These are phyloP conservation scores for Silurus lanzhouensis DNA, from an alignment of 2,797 vertebrate genomes.

Conservation along the genomic window DNA sequence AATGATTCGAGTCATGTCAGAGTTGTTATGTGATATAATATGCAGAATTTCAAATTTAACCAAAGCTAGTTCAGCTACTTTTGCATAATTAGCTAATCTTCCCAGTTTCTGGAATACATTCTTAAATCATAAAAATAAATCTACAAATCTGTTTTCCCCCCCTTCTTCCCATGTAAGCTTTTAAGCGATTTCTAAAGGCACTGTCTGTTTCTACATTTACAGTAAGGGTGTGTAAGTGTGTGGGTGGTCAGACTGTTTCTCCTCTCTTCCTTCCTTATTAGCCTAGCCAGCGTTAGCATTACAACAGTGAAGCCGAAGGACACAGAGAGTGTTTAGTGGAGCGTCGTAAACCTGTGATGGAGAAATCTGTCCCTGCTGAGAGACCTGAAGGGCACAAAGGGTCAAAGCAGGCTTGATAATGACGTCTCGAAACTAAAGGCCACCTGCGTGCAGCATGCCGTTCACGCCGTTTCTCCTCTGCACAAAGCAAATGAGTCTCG, in stretches of 20 bases:
- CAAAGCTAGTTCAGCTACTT: background rate
- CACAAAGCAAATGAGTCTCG: slow-evolving; percentile 57
- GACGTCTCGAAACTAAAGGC: slow-evolving; percentile 27
- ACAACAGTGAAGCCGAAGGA: slow-evolving; percentile 33
- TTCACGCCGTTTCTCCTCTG: slow-evolving; percentile 46
- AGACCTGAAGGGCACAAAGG: slow-evolving; percentile 39
- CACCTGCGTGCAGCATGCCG: slow-evolving; percentile 56
- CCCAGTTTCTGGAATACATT: background rate
- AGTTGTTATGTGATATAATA: background rate
- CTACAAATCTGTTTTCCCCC: background rate
- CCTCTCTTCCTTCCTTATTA: slow-evolving; percentile 45
- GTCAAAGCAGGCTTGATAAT: slow-evolving; percentile 18
- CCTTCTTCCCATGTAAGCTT: slow-evolving; percentile 12
- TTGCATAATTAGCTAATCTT: background rate
- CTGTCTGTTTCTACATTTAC: background rate
- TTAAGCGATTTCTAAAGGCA: background rate
- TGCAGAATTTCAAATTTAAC: background rate
- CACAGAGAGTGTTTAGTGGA: background rate
- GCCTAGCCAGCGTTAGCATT: slow-evolving; percentile 48
- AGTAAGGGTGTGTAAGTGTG: slow-evolving; percentile 15
- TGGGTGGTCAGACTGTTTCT: slow-evolving; percentile 54
- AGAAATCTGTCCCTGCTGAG: slow-evolving; percentile 35
- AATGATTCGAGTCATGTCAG: background rate
- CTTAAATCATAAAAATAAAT: background rate
- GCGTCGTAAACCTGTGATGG: slow-evolving; percentile 16